A percentile compares a stretch with the other conserved stretches of the same genome.
Conservation (phyloP, 2,797 vertebrate genomes). For the Moxostoma hubbsi region DNA sequence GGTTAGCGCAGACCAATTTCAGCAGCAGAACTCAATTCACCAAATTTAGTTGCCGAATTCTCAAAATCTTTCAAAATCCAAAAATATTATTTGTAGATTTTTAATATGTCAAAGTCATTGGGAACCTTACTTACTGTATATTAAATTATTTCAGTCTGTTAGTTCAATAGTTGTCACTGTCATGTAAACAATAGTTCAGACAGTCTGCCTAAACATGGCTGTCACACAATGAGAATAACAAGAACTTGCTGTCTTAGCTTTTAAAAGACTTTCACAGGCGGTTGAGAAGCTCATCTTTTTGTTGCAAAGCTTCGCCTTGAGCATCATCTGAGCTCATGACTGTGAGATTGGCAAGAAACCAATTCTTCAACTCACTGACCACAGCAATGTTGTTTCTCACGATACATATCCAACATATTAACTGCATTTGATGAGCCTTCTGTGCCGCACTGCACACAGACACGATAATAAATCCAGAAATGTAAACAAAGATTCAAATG, state of each 20-base stretch:
- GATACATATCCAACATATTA: neutral
- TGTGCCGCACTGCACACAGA: neutral
- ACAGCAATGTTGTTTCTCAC: constrained; percentile 9
- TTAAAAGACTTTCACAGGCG: too few relatives aligned
- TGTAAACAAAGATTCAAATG: neutral
- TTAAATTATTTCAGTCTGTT: neutral
- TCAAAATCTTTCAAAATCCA: too few relatives aligned
- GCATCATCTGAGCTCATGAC: neutral
- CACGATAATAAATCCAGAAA: neutral
- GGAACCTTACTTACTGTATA: neutral
- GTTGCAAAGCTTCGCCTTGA: neutral
- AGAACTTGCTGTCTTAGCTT: too few relatives aligned
- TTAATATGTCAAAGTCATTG: neutral
- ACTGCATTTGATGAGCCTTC: neutral
- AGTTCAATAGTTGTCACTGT: neutral
- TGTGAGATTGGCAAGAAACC: neutral
- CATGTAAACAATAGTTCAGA: too few relatives aligned
- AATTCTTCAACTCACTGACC: constrained; percentile 23
- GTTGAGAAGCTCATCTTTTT: too few relatives aligned
- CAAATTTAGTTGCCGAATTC: too few relatives aligned
- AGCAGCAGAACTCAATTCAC: too few relatives aligned
- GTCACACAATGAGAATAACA: too few relatives aligned
- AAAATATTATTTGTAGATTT: neutral
- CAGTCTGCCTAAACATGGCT: too few relatives aligned
- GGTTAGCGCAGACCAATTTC: too few relatives aligned